Evolutionary conservation across 1,140 invertebrate genomes (phyloP).

Genomic region (honey bee (Apis mellifera)): Amel_HAv3.1 CM009937.2:11487501-11488000

Average conservation of each 20-base stretch:
- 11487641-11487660: not conserved
- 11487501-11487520: constrained; percentile 10
- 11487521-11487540: constrained; percentile 51
- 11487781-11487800: too few species aligned
- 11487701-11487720: not conserved
- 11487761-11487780: too few species aligned
- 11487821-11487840: too few species aligned
- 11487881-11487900: too few species aligned
- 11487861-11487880: too few species aligned
- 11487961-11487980: too few species aligned
- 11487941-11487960: too few species aligned
- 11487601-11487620: not conserved
- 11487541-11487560: constrained; percentile 56
- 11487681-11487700: not conserved
- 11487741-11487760: not conserved
- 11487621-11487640: not conserved
- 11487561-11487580: constrained; percentile 45
- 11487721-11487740: not conserved
- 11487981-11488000: too few species aligned
- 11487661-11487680: not conserved
- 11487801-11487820: too few species aligned
- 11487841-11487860: too few species aligned
- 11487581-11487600: not conserved
- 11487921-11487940: too few species aligned
- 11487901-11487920: too few species aligned